Evolutionary conservation across 2,113 vertebrate genomes (phyloP).

Genomic region (Cheirogaleus medius): DNA sequence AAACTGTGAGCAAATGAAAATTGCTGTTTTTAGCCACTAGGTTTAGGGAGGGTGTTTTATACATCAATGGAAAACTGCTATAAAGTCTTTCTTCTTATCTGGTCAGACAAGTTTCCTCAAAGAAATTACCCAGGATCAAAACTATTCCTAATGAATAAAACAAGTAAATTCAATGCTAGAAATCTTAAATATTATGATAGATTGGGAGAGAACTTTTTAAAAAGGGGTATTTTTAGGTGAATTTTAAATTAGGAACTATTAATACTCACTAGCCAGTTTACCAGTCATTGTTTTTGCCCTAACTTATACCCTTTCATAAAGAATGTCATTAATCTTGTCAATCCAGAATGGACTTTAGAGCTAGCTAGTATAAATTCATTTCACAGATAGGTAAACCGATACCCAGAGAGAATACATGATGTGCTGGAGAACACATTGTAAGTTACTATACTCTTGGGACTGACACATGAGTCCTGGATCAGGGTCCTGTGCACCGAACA

Average conservation of each 20-base stretch:
- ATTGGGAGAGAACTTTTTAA: background rate
- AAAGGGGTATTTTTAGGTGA: background rate
- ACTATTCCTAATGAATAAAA: background rate
- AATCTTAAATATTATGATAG: background rate
- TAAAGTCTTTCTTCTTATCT: background rate
- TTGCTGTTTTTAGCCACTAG: background rate
- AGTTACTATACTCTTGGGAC: background rate
- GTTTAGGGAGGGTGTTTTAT: background rate
- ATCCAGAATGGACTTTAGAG: background rate
- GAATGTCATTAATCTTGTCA: background rate
- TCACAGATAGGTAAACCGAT: background rate
- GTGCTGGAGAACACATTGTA: background rate
- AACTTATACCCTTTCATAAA: background rate
- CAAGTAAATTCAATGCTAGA: background rate
- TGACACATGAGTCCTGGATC: background rate
- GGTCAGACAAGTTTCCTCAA: background rate
- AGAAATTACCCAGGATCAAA: background rate
- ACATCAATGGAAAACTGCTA: background rate
- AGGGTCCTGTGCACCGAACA: background rate
- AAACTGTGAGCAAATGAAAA: background rate
- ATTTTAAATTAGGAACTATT: background rate
- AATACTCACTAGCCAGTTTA: background rate
- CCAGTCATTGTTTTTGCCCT: background rate
- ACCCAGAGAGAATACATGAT: background rate
- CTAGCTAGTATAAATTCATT: background rate